A percentile compares a stretch with the other conserved stretches of the same genome.
phyloP scores from a whole-genome alignment of 2,888 invertebrate species.

The Scrobipalpa atriplicella region DNA sequence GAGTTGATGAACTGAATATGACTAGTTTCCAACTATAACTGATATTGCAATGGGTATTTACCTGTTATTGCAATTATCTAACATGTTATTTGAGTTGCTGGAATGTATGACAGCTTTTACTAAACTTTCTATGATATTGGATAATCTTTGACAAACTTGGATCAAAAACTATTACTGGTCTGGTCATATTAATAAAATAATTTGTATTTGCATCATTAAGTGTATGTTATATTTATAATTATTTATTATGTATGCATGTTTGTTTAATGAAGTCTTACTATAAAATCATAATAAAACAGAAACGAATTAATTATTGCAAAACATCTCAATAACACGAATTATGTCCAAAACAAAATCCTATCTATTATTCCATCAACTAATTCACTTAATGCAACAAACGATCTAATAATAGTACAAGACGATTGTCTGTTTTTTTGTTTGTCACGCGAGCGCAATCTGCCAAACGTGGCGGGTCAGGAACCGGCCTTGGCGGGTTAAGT shows the following conservation, averaged over 20 bases:
- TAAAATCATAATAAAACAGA: no score
- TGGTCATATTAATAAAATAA: no score
- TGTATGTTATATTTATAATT: no score
- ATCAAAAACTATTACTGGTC: no score
- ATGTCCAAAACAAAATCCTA: neutral
- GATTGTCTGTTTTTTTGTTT: neutral
- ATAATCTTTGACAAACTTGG: neutral
- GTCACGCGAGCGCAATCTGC: constrained; percentile 20
- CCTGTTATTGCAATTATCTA: constrained; percentile 5
- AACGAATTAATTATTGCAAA: neutral
- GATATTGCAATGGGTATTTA: constrained; percentile 4
- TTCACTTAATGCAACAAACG: constrained; percentile 10
- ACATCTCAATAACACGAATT: neutral
- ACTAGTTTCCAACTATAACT: constrained; percentile 24
- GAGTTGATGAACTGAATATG: constrained; percentile 38
- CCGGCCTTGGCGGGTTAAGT: constrained; percentile 14
- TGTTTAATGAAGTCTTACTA: no score
- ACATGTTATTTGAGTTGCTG: neutral
- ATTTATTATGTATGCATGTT: no score
- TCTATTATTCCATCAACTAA: constrained; percentile 5
- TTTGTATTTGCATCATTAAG: no score
- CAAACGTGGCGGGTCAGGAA: constrained; percentile 14
- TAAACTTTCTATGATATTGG: neutral
- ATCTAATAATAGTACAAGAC: neutral
- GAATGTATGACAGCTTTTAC: constrained; percentile 6